Evolutionary conservation across 2,888 invertebrate genomes (phyloP), one percentile per base, ranked within the genome.

Genomic region (Aphrophora alni): DNA sequence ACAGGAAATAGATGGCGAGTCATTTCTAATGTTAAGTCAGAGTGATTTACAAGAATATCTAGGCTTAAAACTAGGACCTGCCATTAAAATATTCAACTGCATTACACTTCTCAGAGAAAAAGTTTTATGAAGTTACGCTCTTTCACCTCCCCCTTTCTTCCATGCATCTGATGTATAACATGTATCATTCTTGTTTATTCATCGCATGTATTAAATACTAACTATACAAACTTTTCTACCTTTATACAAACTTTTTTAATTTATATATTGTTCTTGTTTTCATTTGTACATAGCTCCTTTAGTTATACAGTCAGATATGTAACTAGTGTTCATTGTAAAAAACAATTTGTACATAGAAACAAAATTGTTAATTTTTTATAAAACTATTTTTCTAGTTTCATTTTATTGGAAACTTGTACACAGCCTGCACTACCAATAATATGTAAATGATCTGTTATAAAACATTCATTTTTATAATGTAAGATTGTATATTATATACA

Each of bases 61-160:
- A 85, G 92, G 93, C 76, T 90, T 97, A 82, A 94, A 95, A 87
- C 90, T 97, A 81, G 97, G 97, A 8, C 96, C 96, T 68, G 95
- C 96, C 68, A 91, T 97, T 84, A 97, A 96, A 88, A 90, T 97
- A 77, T 94, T 92, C 87, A 94, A 94, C 87, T 92, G 92, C 85
- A 92, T 94, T 85, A 88, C 91, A 82, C 88, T 91, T 83, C 87
- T 92, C 84, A 88, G 92, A 82, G 89, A 90, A 85, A 89, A 87
- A 84, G 87, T 87, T 59, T 59, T 59, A 59, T 59, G 59, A 59
- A 59, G 14, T 21, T 59, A 21, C 44, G 44, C 44, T 44, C 10
- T 14, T 14, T 44, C 44, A 14, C 44, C 44, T 2, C 44, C 44
- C 12, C 17, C 17, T 33, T 33, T 44, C 17, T 12, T 44, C 12